Evolutionary conservation across 2,797 vertebrate species (phyloP), one percentile per base, ranked within the genome.

Genomic region (Labroides dimidiatus): DNA sequence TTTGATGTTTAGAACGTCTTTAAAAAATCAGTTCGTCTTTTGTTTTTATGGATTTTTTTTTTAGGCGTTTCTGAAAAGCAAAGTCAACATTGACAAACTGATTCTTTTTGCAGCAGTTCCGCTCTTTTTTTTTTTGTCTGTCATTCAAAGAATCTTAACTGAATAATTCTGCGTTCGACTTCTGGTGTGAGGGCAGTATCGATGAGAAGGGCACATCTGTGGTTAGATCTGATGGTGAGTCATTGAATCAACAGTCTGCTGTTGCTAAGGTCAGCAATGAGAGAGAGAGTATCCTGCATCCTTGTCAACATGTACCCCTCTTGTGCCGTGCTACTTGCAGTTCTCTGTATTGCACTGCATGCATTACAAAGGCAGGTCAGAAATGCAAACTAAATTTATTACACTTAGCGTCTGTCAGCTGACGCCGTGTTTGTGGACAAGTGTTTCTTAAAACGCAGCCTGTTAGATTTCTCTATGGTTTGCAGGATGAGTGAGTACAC

Each of bases 191-290:
- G 21, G 20, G 36, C 45, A 54, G 39, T 68, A 57, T 71, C 49
- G 71, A 84, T 84, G 69, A 83, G 65, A 78, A 78, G 70, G 17
- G 5, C 14, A 65, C 49, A 60, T 75, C 72, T 53, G 70, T 71
- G 68, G 78, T 77, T 63, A 52, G 59, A 81, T 73, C 62, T 79
- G 51, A 72, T 75, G 37, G 78, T 90, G 85, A 86, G 78, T 87
- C 80, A 86, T 27, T 83, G 82, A 84, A 83, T 87, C 84, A 84
- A 82, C 77, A 84, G 66, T 74, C 72, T 82, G 49, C 78, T 91
- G 88, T 89, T 91, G 78, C 88, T 86, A 89, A 85, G 89, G 87
- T 77, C 80, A 77, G 68, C 56, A 64, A 57, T 77, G 55, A 82
- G 61, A 72, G 61, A 72, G 65, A 80, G 73, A 73, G 75, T 82